Percentiles rank a stretch among this genome's conserved stretches.
These are phyloP conservation scores for Agrotis clavis DNA, from an alignment of 2,888 invertebrate species.

Conservation along the genomic window DNA sequence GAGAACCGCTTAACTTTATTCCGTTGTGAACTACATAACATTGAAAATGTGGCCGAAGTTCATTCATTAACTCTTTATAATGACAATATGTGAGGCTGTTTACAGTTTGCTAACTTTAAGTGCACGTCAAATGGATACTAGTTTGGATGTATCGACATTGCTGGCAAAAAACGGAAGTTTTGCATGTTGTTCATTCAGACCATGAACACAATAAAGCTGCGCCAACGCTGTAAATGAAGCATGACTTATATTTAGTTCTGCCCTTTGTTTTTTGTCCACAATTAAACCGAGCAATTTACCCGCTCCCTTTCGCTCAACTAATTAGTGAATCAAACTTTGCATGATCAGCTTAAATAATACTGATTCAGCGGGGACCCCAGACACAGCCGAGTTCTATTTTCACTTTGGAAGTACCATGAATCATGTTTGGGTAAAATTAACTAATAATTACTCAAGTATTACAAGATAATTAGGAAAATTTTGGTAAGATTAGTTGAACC, in stretches of 20 bases:
- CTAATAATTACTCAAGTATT: conserved; percentile 75
- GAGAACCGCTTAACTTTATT: conserved; percentile 70
- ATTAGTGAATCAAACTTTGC: conserved; percentile 70
- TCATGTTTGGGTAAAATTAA: conserved; percentile 74
- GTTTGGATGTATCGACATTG: conserved; percentile 4
- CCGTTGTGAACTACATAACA: conserved; percentile 54
- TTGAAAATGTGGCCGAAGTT: conserved; percentile 59
- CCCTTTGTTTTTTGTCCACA: conserved; percentile 25
- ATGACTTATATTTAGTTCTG: conserved; percentile 9
- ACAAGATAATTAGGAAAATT: conserved; percentile 71
- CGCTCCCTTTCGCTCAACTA: conserved; percentile 52
- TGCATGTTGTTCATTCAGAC: neutral
- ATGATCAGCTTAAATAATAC: conserved; percentile 76
- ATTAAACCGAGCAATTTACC: conserved; percentile 39
- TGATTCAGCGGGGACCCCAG: conserved; percentile 66
- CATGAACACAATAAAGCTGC: conserved; percentile 19
- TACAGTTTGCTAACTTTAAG: conserved; percentile 16
- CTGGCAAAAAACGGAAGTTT: conserved; percentile 9
- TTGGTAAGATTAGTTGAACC: conserved; percentile 52
- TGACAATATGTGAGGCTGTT: conserved; percentile 31
- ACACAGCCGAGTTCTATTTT: conserved; percentile 65
- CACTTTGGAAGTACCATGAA: conserved; percentile 66
- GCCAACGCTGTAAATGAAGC: conserved; percentile 2
- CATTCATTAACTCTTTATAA: conserved; percentile 57
- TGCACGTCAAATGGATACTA: conserved; percentile 3